Base-by-base conservation (phyloP, 2,797 vertebrate genomes). In the Myripristis jacobus region DNA sequence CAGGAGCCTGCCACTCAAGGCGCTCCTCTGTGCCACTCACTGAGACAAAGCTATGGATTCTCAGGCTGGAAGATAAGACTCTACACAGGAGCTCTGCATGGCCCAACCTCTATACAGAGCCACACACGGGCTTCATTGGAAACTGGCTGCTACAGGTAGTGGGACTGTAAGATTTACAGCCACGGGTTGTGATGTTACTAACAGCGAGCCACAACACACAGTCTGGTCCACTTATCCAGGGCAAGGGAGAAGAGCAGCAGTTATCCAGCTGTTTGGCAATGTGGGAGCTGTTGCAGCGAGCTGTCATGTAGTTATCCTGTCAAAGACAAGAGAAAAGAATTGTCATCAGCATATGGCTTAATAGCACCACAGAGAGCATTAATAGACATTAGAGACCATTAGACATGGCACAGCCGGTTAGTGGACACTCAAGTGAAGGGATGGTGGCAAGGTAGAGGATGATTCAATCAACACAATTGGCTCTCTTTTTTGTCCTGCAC, bases 1-100 rank as follows among this genome's bases (percentile, higher is more conserved):
- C 79, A 73, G 83, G 81, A 80, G 74, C 63, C 87, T 92, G 89
- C 90, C 90, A 93, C 88, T 93, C 91, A 92, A 83, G 70, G 66
- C 74, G 73, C 63, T 60, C 75, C 60, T 58, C 72, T 58, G 64
- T 75, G 82, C 73, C 80, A 87, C 79, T 89, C 82, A 81, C 27
- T 70, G 71, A 79, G 73, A 83, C 71, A 65, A 71, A 73, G 70
- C 67, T 3, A 16, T 44, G 79, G 78, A 85, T 77, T 80, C 67
- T 83, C 80, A 22, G 63, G 69, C 77, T 80, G 52, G 58, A 50
- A 85, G 90, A 91, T 88, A 88, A 91, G 77, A 56, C 72, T 84
- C 46, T 21, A 36, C 63, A 53, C 57, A 52, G 50, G 38, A 70
- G 55, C 73, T 77, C 48, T 54, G 74, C 61, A 19, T 68, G 34